A percentile compares a stretch with the other conserved stretches of the same genome.
phyloP scores from a whole-genome alignment of 2,113 vertebrate species.

The Pelecanoides urinatrix region DNA sequence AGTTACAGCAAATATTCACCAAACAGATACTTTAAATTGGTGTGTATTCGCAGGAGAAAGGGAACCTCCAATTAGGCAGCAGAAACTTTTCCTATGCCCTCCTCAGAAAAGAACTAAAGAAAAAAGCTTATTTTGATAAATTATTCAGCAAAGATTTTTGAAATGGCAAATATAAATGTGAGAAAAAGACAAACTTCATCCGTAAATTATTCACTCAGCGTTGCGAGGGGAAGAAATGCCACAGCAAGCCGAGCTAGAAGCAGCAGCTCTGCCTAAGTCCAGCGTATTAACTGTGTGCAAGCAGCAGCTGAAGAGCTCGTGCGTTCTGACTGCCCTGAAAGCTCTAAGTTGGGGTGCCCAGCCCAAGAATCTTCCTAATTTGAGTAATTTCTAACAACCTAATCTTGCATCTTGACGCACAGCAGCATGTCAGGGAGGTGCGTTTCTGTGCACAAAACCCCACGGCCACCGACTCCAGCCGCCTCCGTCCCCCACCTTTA shows the following conservation, averaged over 20 bases:
- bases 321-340: background rate
- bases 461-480: accelerated
- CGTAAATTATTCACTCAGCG: background rate
- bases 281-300: background rate
- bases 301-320: background rate
- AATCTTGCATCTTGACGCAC: background rate
- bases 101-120: background rate
- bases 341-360: background rate
- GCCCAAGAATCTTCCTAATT: background rate
- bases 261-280: background rate
- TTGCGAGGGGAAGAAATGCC: background rate
- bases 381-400: background rate
- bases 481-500: background rate
- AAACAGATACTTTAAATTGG: background rate
- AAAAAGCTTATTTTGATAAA: slow-evolving; percentile 14
- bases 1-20: background rate
- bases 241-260: background rate
- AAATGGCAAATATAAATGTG: background rate
- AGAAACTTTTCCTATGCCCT: background rate
- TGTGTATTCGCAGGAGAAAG: background rate
- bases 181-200: background rate
- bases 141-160: slow-evolving; percentile 27
- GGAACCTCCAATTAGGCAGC: slow-evolving; percentile 27
- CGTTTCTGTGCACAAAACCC: background rate
- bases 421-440: background rate